Conservation (phyloP, 1,140 invertebrate species). For the Liolophura sinensis region DNA sequence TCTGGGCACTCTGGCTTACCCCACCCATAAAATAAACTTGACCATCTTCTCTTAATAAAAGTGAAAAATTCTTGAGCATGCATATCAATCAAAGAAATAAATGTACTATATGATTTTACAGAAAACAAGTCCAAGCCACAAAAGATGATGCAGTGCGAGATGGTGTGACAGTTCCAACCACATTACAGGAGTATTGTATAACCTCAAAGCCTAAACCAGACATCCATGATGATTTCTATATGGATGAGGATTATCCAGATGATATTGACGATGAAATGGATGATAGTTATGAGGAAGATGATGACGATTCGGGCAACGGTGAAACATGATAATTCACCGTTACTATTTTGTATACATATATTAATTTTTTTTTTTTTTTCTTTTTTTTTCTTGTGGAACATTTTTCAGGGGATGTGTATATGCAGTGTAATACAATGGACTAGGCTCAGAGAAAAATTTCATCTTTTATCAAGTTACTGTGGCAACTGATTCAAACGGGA, state of each 20-base stretch:
- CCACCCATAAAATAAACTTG: too few species aligned
- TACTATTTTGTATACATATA: constrained; percentile 10
- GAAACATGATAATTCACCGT: constrained; percentile 38
- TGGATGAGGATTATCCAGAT: constrained; percentile 55
- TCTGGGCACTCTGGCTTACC: too few species aligned
- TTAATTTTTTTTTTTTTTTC: constrained; percentile 8
- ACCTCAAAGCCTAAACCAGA: constrained; percentile 44
- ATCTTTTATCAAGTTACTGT: too few species aligned
- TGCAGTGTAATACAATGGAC: too few species aligned
- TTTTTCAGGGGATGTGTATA: too few species aligned
- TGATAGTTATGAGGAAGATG: constrained; percentile 51
- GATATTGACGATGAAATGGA: constrained; percentile 52
- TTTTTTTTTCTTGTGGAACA: constrained; percentile 2
- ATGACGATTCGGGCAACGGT: constrained; percentile 52
- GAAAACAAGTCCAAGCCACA: constrained; percentile 95
- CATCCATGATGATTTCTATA: constrained; percentile 51
- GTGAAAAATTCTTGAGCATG: too few species aligned
- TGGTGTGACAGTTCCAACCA: constrained; percentile 94
- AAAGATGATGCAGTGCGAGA: constrained; percentile 94
- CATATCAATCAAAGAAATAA: too few species aligned
- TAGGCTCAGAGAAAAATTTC: too few species aligned
- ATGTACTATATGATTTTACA: constrained; percentile 57
- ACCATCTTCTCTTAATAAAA: too few species aligned
- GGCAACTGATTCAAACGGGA: too few species aligned
- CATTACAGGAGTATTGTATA: constrained; percentile 89